Conservation (phyloP, 2,888 invertebrate species). For the Synergus gifuensis region DNA sequence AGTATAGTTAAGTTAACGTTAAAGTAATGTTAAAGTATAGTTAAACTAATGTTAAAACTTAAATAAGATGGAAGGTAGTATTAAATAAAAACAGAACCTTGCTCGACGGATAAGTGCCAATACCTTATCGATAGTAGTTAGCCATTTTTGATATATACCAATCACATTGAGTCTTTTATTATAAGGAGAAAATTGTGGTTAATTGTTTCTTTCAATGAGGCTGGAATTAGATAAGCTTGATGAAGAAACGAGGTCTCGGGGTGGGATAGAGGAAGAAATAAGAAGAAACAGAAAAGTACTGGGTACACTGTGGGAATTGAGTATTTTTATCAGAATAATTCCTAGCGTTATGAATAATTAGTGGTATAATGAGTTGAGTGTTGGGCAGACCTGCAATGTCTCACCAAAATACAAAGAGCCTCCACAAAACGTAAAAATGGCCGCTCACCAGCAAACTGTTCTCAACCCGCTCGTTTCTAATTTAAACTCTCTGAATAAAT, state of each 20-base stretch:
- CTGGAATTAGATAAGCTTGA: slow-evolving; percentile 33
- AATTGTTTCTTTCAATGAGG: slow-evolving; percentile 54
- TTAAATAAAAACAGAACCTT: no score
- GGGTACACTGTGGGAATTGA: slow-evolving; percentile 65
- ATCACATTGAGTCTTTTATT: slow-evolving; percentile 43
- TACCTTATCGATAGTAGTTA: background rate
- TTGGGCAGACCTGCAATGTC: slow-evolving; percentile 75
- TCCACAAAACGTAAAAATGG: slow-evolving; percentile 72
- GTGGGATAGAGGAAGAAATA: slow-evolving; percentile 31
- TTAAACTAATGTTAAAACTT: no score
- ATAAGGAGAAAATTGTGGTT: slow-evolving; percentile 54
- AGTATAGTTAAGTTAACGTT: no score
- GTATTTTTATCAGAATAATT: slow-evolving; percentile 69
- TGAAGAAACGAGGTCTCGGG: slow-evolving; percentile 27
- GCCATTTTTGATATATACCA: background rate
- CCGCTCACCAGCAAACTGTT: slow-evolving; percentile 69
- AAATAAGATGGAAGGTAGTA: no score
- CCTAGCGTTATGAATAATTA: slow-evolving; percentile 76
- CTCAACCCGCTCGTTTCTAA: slow-evolving; percentile 64
- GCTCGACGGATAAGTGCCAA: no score
- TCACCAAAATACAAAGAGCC: slow-evolving; percentile 73
- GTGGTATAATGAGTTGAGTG: slow-evolving; percentile 78
- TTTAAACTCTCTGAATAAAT: slow-evolving; percentile 10
- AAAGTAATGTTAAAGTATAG: no score
- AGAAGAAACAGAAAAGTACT: slow-evolving; percentile 40